These are phyloP conservation scores for Linepithema humile DNA, from an alignment of 1,140 invertebrate genomes.

Conservation along the genomic window DNA sequence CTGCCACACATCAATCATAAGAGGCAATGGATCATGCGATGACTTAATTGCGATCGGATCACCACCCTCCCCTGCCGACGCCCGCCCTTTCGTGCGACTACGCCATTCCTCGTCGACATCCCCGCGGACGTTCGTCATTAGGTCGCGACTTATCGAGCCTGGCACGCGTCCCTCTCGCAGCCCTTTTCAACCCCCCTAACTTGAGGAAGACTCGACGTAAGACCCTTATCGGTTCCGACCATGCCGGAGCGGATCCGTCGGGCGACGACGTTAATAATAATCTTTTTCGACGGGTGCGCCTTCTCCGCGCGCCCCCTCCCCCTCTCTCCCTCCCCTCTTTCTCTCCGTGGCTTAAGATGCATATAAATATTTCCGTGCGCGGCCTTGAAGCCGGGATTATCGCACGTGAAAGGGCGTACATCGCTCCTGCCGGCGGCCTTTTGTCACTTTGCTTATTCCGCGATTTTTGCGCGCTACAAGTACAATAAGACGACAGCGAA, in stretches of 20 bases:
- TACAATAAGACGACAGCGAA: conserved; percentile 59
- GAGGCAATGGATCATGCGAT: conserved; percentile 44
- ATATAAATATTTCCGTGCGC: conserved; percentile 74
- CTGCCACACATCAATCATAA: conserved; percentile 48
- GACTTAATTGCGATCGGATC: conserved; percentile 54
- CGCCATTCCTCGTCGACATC: conserved; percentile 19
- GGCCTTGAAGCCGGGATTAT: conserved; percentile 72
- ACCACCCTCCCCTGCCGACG: not conserved
- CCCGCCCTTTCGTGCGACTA: conserved; percentile 26
- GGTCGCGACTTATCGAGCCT: conserved; percentile 65
- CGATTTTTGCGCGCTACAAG: conserved; percentile 36
- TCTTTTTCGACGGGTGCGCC: conserved; percentile 64
- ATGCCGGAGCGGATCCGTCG: conserved; percentile 63
- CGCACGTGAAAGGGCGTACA: conserved; percentile 56
- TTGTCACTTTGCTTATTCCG: conserved; percentile 67
- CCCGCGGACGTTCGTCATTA: conserved; percentile 60
- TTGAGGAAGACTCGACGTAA: conserved; percentile 64
- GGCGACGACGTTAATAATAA: conserved; percentile 71
- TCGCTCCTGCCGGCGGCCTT: conserved; percentile 57
- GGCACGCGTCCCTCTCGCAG: conserved; percentile 49
- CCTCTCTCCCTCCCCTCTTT: too few relatives aligned
- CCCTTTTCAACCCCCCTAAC: conserved; percentile 59
- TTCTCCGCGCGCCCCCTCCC: conserved; percentile 6
- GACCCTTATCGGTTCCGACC: conserved; percentile 76
- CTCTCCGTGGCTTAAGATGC: conserved; percentile 66